Evolutionary conservation across 2,888 invertebrate genomes (phyloP).

Genomic region (Charanyca ferruginea): DNA sequence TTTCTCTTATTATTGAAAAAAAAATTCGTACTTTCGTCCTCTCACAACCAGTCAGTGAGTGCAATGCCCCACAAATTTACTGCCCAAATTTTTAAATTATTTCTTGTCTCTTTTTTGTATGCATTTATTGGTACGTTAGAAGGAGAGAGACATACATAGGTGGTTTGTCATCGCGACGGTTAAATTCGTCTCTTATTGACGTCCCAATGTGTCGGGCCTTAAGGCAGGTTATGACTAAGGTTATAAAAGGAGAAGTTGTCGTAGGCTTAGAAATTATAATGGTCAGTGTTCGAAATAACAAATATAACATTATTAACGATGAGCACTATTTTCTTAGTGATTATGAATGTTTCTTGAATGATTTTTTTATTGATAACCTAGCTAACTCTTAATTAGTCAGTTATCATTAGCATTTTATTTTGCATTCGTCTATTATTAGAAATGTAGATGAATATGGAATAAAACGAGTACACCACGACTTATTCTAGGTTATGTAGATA

Average conservation of each 20-base stretch:
- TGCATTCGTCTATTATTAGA: neutral
- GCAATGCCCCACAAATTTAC: constrained; percentile 85
- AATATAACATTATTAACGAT: neutral
- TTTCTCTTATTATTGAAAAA: constrained; percentile 83
- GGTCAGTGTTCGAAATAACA: constrained; percentile 3
- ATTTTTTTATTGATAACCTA: constrained; percentile 31
- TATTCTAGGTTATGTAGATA: neutral
- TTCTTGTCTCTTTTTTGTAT: constrained; percentile 76
- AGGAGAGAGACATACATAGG: constrained; percentile 69
- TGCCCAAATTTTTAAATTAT: constrained; percentile 86
- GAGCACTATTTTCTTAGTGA: neutral
- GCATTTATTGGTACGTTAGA: constrained; percentile 67
- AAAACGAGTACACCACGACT: too few species aligned
- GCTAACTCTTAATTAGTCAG: constrained; percentile 8
- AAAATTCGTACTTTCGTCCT: constrained; percentile 90
- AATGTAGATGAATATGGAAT: too few species aligned
- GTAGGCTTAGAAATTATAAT: constrained; percentile 76
- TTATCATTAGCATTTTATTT: constrained; percentile 11
- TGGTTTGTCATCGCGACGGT: constrained; percentile 78
- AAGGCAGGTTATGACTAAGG: constrained; percentile 89
- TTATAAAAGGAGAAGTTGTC: constrained; percentile 76
- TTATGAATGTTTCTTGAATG: constrained; percentile 27
- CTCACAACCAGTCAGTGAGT: constrained; percentile 87
- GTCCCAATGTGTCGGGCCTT: constrained; percentile 84
- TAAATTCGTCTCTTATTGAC: constrained; percentile 81